Percentiles rank a stretch among this genome's conserved stretches.
phyloP scores from a whole-genome alignment of 2,113 vertebrate species.

The Sinosuthora webbiana region DNA sequence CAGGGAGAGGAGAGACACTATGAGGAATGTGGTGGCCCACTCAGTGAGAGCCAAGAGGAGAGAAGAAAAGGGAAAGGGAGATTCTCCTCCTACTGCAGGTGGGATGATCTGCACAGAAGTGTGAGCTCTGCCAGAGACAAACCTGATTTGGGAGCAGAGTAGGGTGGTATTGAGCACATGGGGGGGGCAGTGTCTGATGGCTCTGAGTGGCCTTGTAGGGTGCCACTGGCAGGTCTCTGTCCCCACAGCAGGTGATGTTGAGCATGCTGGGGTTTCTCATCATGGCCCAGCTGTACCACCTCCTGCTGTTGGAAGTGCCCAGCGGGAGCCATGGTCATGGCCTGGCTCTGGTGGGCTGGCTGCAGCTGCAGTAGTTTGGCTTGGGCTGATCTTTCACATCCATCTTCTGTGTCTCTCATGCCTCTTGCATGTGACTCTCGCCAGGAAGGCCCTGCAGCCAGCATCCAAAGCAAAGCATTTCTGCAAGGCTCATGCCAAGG shows the following conservation, averaged over 20 bases:
- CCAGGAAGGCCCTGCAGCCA: slow-evolving; percentile 50
- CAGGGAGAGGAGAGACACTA: not conserved
- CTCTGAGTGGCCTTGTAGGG: not conserved
- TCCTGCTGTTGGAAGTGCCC: not conserved
- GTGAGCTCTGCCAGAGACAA: not conserved
- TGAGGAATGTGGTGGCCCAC: not conserved
- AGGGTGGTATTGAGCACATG: not conserved
- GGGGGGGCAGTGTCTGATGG: not conserved
- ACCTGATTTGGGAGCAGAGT: not conserved
- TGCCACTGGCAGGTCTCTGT: not conserved
- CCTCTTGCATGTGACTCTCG: not conserved
- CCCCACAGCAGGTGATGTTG: not conserved
- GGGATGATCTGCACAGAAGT: not conserved
- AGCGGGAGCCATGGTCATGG: not conserved
- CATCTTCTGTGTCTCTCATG: accelerated
- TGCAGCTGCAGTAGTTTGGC: not conserved
- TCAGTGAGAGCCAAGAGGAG: not conserved
- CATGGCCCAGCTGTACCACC: not conserved
- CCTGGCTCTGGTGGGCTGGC: not conserved
- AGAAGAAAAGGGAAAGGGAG: not conserved
- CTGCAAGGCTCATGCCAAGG: slow-evolving; percentile 37
- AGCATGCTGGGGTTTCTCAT: not conserved
- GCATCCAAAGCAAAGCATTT: not conserved
- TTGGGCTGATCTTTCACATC: not conserved
- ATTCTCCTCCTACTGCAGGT: slow-evolving; percentile 22